phyloP scores from a whole-genome alignment of 2,113 vertebrate genomes.

The Cromileptes altivelis region DNA sequence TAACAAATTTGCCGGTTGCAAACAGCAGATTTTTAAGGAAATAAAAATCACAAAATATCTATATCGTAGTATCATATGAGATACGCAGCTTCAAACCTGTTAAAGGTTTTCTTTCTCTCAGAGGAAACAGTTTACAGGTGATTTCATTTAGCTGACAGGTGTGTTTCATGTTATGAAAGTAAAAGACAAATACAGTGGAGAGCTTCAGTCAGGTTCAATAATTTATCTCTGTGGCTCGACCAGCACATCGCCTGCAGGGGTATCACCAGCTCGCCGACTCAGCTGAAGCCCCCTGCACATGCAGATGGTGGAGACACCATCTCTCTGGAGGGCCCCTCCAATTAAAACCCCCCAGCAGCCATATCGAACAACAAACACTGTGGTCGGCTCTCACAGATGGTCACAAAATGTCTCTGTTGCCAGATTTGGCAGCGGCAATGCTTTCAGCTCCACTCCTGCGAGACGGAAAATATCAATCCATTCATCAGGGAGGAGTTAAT shows the following conservation, averaged over 20 bases:
- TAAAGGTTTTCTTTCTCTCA: neutral
- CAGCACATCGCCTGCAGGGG: constrained; percentile 3
- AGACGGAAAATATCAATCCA: neutral
- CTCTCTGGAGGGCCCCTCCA: constrained; percentile 13
- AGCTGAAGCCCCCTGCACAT: constrained; percentile 1
- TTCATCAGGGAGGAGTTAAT: constrained; percentile 18
- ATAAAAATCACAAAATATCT: too few species aligned
- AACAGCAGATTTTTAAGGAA: too few species aligned
- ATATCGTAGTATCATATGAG: too few species aligned
- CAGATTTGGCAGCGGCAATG: constrained; percentile 37
- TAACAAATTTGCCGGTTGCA: too few species aligned
- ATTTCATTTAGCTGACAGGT: neutral
- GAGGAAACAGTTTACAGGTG: neutral
- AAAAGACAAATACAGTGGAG: neutral
- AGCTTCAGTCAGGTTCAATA: constrained; percentile 7
- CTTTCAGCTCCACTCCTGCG: constrained; percentile 24
- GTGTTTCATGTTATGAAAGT: neutral
- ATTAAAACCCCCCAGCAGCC: constrained; percentile 49
- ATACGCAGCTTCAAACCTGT: too few species aligned
- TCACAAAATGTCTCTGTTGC: constrained; percentile 57
- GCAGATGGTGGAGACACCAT: constrained; percentile 49
- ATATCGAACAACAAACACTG: constrained; percentile 46
- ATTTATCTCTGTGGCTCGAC: neutral
- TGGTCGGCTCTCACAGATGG: constrained; percentile 47
- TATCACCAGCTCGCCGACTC: constrained; percentile 3